These are phyloP conservation scores for Andrena chrysosceles DNA, from an alignment of 2,888 invertebrate species.

Conservation along the genomic window DNA sequence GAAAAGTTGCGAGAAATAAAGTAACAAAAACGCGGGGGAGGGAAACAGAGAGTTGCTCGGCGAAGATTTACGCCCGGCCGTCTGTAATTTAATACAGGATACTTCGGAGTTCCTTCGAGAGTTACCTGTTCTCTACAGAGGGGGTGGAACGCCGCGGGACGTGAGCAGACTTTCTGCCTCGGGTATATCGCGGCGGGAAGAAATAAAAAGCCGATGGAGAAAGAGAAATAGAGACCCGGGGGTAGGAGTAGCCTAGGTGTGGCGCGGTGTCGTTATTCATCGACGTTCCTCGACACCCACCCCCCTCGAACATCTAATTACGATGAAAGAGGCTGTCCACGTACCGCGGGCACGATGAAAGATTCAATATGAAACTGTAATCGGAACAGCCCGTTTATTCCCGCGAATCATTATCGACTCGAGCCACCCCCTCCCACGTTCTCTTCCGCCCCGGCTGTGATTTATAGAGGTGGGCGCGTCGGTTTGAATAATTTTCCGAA, in stretches of 20 bases:
- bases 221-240: not conserved
- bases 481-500: conserved; percentile 63
- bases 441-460: conserved; percentile 19
- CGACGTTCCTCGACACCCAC: not conserved
- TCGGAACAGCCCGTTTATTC: conserved; percentile 31
- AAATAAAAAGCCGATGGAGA: not conserved
- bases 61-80: conserved; percentile 73
- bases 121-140: conserved; percentile 59
- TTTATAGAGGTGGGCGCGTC: conserved; percentile 53
- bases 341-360: conserved; percentile 53
- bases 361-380: conserved; percentile 57
- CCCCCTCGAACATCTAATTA: conserved; percentile 67
- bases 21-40: not conserved
- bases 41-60: conserved; percentile 58
- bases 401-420: conserved; percentile 49
- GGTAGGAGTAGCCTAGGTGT: not conserved
- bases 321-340: conserved; percentile 57
- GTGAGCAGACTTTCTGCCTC: conserved; percentile 72
- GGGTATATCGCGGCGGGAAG: conserved; percentile 55
- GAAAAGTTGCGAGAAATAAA: conserved; percentile 61
- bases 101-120: conserved; percentile 69
- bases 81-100: conserved; percentile 74
- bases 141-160: conserved; percentile 56
- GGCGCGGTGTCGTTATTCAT: conserved; percentile 69
- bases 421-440: too few species aligned